phyloP scores from a whole-genome alignment of 2,888 invertebrate genomes.

The Calephelis perditalis region DNA sequence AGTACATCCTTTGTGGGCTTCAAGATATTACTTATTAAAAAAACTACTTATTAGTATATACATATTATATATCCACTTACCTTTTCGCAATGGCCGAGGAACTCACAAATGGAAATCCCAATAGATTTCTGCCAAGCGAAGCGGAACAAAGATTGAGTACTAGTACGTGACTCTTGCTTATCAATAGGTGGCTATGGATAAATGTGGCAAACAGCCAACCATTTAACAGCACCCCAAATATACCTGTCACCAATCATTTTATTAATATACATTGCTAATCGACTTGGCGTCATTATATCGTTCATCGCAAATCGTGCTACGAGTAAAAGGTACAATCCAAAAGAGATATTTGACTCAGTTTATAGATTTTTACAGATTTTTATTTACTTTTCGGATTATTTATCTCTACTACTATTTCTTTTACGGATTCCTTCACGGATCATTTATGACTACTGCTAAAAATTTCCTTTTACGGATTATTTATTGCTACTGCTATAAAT shows the following conservation, averaged over 20 bases:
- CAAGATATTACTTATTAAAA: too few relatives aligned
- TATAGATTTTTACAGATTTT: too few relatives aligned
- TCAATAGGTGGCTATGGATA: constrained; percentile 73
- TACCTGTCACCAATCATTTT: constrained; percentile 51
- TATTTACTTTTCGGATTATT: too few relatives aligned
- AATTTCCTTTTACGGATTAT: too few relatives aligned
- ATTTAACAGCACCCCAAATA: constrained; percentile 75
- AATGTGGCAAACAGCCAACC: constrained; percentile 76
- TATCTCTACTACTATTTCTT: too few relatives aligned
- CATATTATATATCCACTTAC: constrained; percentile 36
- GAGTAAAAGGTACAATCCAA: too few relatives aligned
- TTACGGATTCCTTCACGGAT: too few relatives aligned
- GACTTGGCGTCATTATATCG: constrained; percentile 17
- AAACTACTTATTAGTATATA: too few relatives aligned
- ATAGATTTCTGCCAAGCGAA: constrained; percentile 69
- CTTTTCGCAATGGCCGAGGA: constrained; percentile 73
- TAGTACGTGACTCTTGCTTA: constrained; percentile 72
- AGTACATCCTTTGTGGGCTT: too few relatives aligned
- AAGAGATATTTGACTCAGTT: too few relatives aligned
- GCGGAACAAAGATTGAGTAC: constrained; percentile 74
- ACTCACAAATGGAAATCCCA: constrained; percentile 75
- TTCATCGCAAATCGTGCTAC: constrained; percentile 4
- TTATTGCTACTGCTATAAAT: too few relatives aligned
- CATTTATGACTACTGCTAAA: too few relatives aligned
- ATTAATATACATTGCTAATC: constrained; percentile 20